phyloP scores from a whole-genome alignment of 2,888 invertebrate genomes.

The Diarsia mendica region DNA sequence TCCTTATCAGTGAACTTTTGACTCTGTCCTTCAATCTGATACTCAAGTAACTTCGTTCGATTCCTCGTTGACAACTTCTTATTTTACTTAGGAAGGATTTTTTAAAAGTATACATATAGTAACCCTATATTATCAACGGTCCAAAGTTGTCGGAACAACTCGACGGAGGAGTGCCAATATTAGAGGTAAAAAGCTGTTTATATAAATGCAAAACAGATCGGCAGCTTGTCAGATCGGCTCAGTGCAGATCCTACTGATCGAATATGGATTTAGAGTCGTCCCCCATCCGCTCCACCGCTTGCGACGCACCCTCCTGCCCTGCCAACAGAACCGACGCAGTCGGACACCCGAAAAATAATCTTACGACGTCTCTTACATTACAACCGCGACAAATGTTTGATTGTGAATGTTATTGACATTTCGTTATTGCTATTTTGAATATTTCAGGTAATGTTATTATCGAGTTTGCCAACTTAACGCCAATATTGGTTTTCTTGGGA shows the following conservation, averaged over 20 bases:
- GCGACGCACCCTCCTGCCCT: conserved; percentile 81
- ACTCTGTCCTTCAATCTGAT: no score
- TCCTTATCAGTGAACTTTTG: no score
- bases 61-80: no score
- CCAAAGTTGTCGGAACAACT: conserved; percentile 66
- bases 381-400: conserved; percentile 69
- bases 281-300: conserved; percentile 81
- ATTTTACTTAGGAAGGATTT: no score
- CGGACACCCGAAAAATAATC: conserved; percentile 89
- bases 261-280: conserved; percentile 89
- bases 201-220: conserved; percentile 90
- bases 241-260: conserved; percentile 88
- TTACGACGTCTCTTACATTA: conserved; percentile 72
- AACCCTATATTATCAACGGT: conserved; percentile 15
- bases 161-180: conserved; percentile 76
- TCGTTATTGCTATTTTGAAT: conserved; percentile 36
- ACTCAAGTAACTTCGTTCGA: no score
- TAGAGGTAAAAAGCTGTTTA: conserved; percentile 88
- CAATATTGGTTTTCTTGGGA: conserved; percentile 1
- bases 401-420: conserved; percentile 58
- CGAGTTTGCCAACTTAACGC: not conserved
- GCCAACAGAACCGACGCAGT: conserved; percentile 76
- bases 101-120: conserved; percentile 37
- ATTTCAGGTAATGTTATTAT: conserved; percentile 25
- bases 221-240: conserved; percentile 90